Conservation (phyloP, 2,888 invertebrate genomes). For the Boloria selene region DNA sequence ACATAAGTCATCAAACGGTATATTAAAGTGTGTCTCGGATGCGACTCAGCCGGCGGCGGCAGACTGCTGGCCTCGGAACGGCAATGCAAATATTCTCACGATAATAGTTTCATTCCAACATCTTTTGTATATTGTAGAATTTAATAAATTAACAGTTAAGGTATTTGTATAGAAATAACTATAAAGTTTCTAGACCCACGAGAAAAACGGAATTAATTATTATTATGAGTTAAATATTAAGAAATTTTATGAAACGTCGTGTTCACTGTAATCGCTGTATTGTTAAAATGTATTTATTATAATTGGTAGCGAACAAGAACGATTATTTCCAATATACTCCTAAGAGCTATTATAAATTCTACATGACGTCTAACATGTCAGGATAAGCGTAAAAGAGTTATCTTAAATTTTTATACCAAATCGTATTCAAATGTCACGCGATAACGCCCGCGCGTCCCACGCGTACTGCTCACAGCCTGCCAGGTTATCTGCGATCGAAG, state of each 20-base stretch:
- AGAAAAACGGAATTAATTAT: neutral
- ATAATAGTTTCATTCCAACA: conserved; percentile 17
- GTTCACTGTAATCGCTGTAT: neutral
- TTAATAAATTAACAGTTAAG: conserved; percentile 14
- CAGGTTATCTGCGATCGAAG: neutral
- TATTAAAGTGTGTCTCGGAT: too few species aligned
- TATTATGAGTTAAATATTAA: neutral
- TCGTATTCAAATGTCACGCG: neutral
- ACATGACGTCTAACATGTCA: neutral
- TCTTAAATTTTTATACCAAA: neutral
- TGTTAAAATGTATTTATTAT: neutral
- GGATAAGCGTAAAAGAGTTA: neutral
- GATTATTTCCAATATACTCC: neutral
- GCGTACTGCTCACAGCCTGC: neutral
- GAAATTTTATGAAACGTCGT: neutral
- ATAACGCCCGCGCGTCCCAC: neutral
- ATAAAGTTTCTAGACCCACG: conserved; percentile 6
- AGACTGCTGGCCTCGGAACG: neutral
- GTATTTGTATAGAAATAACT: conserved; percentile 20
- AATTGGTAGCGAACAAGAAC: neutral
- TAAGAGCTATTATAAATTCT: neutral
- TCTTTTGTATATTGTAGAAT: conserved; percentile 28
- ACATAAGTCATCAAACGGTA: too few species aligned
- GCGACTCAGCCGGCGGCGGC: too few species aligned
- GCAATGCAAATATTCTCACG: neutral